A percentile compares a stretch with the other conserved stretches of the same genome.
phyloP scores from a whole-genome alignment of 2,888 invertebrate species.

The Ecliptopera silaceata region DNA sequence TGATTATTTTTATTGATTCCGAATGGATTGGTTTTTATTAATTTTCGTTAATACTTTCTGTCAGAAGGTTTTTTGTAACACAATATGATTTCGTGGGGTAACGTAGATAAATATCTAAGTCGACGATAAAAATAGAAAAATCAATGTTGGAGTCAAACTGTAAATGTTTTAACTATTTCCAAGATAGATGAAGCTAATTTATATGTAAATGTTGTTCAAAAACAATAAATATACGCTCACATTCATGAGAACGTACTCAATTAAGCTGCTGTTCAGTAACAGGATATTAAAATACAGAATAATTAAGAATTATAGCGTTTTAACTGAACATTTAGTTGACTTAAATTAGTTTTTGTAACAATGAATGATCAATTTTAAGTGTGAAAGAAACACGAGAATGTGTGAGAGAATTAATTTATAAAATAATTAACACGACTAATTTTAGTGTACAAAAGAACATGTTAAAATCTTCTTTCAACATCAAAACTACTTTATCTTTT shows the following conservation, averaged over 20 bases:
- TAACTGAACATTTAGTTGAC: constrained; percentile 31
- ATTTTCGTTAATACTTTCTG: constrained; percentile 13
- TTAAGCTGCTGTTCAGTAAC: constrained; percentile 40
- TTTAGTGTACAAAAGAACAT: too few relatives aligned
- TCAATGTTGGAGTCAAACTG: constrained; percentile 3
- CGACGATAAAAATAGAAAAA: neutral
- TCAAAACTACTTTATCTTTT: too few relatives aligned
- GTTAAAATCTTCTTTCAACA: too few relatives aligned
- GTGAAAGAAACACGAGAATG: constrained; percentile 19
- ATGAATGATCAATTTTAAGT: constrained; percentile 20
- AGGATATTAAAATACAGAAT: constrained; percentile 30
- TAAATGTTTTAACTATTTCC: constrained; percentile 4
- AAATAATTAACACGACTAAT: neutral
- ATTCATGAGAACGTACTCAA: constrained; percentile 49
- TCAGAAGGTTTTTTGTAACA: constrained; percentile 2
- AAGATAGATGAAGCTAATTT: constrained; percentile 30
- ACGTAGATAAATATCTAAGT: neutral
- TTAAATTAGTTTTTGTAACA: constrained; percentile 26
- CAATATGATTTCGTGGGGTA: neutral
- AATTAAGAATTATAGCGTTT: constrained; percentile 34
- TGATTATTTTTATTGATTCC: constrained; percentile 32
- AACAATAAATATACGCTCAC: constrained; percentile 42
- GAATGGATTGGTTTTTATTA: constrained; percentile 16
- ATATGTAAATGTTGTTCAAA: constrained; percentile 44
- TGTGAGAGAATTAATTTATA: constrained; percentile 9